phyloP scores from a whole-genome alignment of 2,113 vertebrate species.

The Heloderma charlesbogerti region DNA sequence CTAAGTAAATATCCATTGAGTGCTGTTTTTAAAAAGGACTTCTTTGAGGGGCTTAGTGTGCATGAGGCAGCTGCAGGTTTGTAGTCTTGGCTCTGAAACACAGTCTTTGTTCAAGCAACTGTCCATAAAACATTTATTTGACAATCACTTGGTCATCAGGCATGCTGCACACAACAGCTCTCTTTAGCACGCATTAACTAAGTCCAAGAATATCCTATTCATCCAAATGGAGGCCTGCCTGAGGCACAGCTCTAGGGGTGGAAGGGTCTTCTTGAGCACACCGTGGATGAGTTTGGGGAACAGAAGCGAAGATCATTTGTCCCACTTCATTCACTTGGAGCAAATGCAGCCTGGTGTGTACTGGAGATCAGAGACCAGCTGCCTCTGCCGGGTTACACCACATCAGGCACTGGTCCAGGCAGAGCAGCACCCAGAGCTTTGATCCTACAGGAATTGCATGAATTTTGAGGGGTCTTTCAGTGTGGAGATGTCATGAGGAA shows the following conservation, averaged over 20 bases:
- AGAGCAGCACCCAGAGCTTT: too few relatives aligned
- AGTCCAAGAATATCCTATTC: not conserved
- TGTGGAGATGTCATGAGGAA: too few relatives aligned
- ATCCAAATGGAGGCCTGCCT: not conserved
- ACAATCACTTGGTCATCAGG: not conserved
- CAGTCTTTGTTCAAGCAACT: not conserved
- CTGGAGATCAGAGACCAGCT: too few relatives aligned
- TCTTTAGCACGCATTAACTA: not conserved
- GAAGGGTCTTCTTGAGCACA: too few relatives aligned
- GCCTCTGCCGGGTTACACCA: too few relatives aligned
- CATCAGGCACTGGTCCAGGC: too few relatives aligned
- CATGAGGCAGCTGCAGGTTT: conserved; percentile 30
- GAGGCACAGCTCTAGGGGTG: not conserved
- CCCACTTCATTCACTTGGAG: not conserved
- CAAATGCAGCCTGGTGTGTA: not conserved
- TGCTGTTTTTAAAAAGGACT: conserved; percentile 5
- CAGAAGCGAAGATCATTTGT: not conserved
- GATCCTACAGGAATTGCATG: too few relatives aligned
- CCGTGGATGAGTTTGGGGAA: not conserved
- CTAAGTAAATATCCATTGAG: conserved; percentile 71
- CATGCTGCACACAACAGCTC: conserved; percentile 36
- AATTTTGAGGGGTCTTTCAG: too few relatives aligned
- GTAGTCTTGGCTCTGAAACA: conserved; percentile 13
- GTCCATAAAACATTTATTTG: not conserved
- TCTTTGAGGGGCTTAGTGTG: conserved; percentile 37